Percentiles rank a stretch among this genome's conserved stretches.
phyloP scores from a whole-genome alignment of 2,113 vertebrate genomes.

The Brachypteracias leptosomus region DNA sequence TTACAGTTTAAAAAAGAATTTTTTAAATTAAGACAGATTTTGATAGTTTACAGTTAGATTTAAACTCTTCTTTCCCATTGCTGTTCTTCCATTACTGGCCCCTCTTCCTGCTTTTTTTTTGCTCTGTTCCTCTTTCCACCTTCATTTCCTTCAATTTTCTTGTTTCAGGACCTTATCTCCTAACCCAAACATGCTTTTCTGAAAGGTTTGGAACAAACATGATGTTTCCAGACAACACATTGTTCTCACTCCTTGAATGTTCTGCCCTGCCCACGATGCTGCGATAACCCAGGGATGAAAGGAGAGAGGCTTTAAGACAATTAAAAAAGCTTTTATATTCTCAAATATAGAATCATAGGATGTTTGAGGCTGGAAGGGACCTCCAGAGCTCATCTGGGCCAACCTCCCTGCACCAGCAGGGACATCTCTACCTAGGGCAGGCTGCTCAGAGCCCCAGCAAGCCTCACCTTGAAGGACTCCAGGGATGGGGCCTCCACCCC shows the following conservation, averaged over 20 bases:
- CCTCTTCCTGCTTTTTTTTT: background rate
- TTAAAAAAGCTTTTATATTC: background rate
- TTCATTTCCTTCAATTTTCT: conserved; percentile 2
- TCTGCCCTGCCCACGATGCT: background rate
- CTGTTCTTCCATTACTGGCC: background rate
- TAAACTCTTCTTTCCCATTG: background rate
- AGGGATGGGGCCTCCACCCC: no score
- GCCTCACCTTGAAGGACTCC: no score
- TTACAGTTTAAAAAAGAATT: background rate
- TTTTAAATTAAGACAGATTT: background rate
- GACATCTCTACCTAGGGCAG: no score
- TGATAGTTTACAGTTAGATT: no score
- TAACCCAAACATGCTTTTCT: background rate
- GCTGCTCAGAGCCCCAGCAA: no score
- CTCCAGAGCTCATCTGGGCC: no score
- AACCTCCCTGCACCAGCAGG: no score
- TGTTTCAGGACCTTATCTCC: background rate
- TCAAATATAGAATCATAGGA: no score
- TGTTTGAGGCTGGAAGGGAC: no score
- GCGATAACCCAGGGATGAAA: background rate
- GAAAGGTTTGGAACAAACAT: background rate
- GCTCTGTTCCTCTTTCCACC: background rate
- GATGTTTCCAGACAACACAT: background rate
- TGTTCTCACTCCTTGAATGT: background rate
- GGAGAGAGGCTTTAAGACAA: background rate